phyloP scores from a whole-genome alignment of 2,797 vertebrate species.

The Thamnophis elegans region DNA sequence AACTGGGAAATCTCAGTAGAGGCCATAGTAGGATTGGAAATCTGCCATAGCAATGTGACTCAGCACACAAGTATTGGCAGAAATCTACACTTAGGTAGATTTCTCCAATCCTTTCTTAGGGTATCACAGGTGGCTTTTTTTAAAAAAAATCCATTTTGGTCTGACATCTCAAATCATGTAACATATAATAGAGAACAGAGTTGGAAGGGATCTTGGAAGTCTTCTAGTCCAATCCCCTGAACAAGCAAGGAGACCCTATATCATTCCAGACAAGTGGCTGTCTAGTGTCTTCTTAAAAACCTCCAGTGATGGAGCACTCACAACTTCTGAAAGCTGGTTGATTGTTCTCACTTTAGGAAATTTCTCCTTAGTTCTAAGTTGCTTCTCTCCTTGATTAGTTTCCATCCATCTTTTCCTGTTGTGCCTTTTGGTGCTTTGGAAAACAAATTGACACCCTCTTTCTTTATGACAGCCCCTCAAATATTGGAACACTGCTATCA shows the following conservation, averaged over 20 bases:
- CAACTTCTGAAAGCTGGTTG: not conserved
- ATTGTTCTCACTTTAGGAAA: not conserved
- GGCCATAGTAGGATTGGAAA: not conserved
- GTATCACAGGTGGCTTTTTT: not conserved
- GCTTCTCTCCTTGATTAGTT: not conserved
- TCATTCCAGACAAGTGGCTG: not conserved
- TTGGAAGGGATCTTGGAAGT: not conserved
- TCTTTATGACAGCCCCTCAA: not conserved
- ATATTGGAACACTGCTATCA: not conserved
- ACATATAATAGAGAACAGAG: not conserved
- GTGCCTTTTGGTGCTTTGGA: not conserved
- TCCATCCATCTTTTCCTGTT: not conserved
- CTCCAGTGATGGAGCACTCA: not conserved
- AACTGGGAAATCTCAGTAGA: not conserved
- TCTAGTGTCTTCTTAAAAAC: not conserved
- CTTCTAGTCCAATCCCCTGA: not conserved
- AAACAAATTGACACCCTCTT: not conserved
- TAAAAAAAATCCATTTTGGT: not conserved
- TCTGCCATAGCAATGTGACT: not conserved
- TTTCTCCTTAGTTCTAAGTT: not conserved
- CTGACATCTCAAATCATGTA: constrained; percentile 6
- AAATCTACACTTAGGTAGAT: not conserved
- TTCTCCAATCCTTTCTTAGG: constrained; percentile 8
- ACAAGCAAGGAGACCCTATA: not conserved
- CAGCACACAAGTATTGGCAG: not conserved